phyloP scores from a whole-genome alignment of 2,888 invertebrate species.

The Steinernema scapterisci region DNA sequence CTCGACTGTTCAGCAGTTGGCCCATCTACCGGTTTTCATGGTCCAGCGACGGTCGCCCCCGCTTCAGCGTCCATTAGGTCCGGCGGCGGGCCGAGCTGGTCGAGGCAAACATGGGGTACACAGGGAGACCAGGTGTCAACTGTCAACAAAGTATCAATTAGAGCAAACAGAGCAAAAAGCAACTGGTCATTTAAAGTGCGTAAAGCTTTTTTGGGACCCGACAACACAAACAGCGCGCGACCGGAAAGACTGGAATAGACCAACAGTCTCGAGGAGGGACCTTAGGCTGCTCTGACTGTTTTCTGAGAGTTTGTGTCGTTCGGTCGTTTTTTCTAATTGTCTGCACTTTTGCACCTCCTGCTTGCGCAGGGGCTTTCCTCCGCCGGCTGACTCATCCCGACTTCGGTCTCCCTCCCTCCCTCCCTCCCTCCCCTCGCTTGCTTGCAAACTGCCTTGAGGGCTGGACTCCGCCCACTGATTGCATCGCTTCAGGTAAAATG shows the following conservation, averaged over 20 bases:
- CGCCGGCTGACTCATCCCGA: background rate
- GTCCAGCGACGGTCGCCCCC: too few relatives aligned
- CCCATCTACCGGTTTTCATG: conserved; percentile 25
- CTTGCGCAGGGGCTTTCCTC: conserved; percentile 25
- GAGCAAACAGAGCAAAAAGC: conserved; percentile 8
- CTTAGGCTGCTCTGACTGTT: background rate
- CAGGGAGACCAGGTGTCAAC: conserved; percentile 13
- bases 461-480: conserved; percentile 23
- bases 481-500: conserved; percentile 28
- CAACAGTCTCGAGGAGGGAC: too few relatives aligned
- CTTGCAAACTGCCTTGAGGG: conserved; percentile 15
- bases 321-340: conserved; percentile 16
- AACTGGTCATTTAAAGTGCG: conserved; percentile 11
- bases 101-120: conserved; percentile 4
- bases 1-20: background rate
- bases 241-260: conserved; percentile 19
- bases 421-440: too few relatives aligned
- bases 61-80: background rate
- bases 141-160: conserved; percentile 29
- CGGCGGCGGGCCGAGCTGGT: background rate
- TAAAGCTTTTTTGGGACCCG: conserved; percentile 3
- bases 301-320: conserved; percentile 1
- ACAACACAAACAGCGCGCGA: background rate
- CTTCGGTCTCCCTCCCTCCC: background rate
- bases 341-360: conserved; percentile 26